A percentile compares a stretch with the other conserved stretches of the same genome.
These are phyloP conservation scores for Corvus cornix DNA, from an alignment of 2,113 vertebrate species.

Conservation along the genomic window DNA sequence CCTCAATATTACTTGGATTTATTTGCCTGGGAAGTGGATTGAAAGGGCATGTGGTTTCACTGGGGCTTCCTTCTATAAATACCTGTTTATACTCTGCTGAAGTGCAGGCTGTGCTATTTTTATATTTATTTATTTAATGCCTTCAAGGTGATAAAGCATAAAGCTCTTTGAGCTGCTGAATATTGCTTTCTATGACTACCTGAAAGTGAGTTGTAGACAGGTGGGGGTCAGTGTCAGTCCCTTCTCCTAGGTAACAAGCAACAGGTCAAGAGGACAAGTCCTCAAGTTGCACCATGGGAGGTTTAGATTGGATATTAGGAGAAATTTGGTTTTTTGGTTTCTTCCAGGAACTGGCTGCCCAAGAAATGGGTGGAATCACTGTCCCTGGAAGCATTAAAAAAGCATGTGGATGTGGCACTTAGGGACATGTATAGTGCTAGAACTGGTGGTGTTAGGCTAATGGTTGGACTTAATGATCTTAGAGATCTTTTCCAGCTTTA, in stretches of 20 bases:
- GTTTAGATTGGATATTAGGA: not conserved
- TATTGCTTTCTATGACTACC: not conserved
- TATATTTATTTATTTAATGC: conserved; percentile 21
- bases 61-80: conserved; percentile 33
- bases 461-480: not conserved
- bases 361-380: not conserved
- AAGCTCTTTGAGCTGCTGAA: not conserved
- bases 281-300: not conserved
- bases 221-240: not conserved
- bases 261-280: not conserved
- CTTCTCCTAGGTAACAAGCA: not conserved
- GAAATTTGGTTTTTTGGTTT: not conserved
- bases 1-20: not conserved
- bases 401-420: not conserved
- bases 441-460: not conserved
- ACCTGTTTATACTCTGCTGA: not conserved
- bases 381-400: not conserved
- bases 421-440: rapidly evolving
- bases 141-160: conserved; percentile 17
- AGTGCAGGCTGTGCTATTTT: not conserved
- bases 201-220: not conserved
- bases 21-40: conserved; percentile 36
- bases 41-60: conserved; percentile 38
- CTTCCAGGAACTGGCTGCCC: not conserved
- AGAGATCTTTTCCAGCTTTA: not conserved